Conservation (phyloP, 2,113 vertebrate genomes). For the Promerops cafer region DNA sequence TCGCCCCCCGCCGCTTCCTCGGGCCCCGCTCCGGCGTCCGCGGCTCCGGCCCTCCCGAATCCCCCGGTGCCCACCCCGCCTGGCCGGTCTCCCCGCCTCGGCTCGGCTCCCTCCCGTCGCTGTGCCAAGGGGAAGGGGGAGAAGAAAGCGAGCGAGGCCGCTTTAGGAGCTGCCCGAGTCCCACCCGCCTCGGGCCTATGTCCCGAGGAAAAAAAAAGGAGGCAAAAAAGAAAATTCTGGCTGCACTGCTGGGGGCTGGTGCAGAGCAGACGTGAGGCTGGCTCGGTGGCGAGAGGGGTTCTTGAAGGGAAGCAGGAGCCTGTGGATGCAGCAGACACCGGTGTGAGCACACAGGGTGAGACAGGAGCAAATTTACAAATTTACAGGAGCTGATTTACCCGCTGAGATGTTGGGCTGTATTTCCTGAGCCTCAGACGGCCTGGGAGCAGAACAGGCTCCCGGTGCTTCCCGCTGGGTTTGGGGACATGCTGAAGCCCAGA, state of each 20-base stretch:
- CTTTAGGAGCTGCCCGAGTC: not conserved
- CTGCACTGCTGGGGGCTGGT: fast-evolving
- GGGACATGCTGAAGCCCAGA: not conserved
- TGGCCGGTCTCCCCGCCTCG: not conserved
- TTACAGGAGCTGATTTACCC: not conserved
- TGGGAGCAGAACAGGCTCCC: not conserved
- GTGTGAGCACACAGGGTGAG: not conserved
- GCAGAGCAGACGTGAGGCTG: not conserved
- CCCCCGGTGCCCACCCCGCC: not conserved
- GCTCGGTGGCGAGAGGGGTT: fast-evolving
- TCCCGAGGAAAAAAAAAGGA: fast-evolving
- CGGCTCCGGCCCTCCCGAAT: not conserved
- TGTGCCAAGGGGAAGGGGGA: not conserved
- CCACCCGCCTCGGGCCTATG: not conserved
- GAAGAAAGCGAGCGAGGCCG: not conserved
- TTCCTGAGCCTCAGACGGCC: fast-evolving
- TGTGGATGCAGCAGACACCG: fast-evolving
- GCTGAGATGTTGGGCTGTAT: fast-evolving
- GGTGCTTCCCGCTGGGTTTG: not conserved
- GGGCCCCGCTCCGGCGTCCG: not conserved
- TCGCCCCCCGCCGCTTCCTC: too few relatives aligned
- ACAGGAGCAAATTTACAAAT: too few relatives aligned
- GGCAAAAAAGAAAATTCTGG: not conserved
- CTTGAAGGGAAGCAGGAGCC: not conserved
- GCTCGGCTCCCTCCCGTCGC: not conserved